Percentiles rank a stretch among this genome's conserved stretches.
Conservation (phyloP, 1,140 invertebrate species). For the Pararge aegeria region DNA sequence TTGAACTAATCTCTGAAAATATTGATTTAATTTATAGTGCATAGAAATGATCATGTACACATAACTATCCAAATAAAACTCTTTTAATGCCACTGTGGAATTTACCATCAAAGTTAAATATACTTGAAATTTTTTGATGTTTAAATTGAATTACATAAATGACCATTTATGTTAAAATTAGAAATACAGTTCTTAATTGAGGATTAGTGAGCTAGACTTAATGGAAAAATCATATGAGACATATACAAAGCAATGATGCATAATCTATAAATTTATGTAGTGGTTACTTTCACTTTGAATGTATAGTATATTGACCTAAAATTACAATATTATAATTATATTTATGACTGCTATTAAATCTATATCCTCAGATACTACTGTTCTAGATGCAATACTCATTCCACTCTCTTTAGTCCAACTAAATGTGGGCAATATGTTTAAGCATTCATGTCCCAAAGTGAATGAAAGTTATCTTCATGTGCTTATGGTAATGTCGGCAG, state of each 20-base stretch:
- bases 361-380: too few relatives aligned
- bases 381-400: too few relatives aligned
- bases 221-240: neutral
- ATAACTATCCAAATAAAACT: neutral
- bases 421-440: too few relatives aligned
- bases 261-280: neutral
- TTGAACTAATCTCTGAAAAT: conserved; percentile 68
- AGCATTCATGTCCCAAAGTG: neutral
- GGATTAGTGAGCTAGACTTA: neutral
- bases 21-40: conserved; percentile 7
- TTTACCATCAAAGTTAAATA: neutral
- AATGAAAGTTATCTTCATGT: conserved; percentile 14
- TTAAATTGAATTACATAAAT: conserved; percentile 16
- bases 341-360: too few relatives aligned
- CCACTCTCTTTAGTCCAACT: too few relatives aligned
- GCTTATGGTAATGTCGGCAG: neutral
- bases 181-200: neutral
- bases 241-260: neutral
- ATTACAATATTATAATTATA: too few relatives aligned
- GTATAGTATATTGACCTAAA: too few relatives aligned
- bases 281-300: neutral
- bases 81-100: neutral
- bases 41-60: neutral
- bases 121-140: neutral
- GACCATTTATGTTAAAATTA: conserved; percentile 13